Base-by-base conservation (phyloP, 2,797 vertebrate genomes). In the Gallirallus australis region DNA sequence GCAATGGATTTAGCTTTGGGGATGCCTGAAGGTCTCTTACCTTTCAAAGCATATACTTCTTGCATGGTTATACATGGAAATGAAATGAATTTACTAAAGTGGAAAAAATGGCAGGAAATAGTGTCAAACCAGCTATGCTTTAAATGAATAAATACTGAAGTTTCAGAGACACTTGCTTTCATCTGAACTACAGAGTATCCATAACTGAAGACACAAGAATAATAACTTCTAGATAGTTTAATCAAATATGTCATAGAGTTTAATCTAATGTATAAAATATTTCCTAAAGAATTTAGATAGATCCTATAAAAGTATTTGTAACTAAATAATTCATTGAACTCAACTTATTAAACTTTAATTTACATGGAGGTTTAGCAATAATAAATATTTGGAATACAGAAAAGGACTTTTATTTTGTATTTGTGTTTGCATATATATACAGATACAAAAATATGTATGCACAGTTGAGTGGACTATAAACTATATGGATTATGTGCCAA, bases 81-180 rank as follows among this genome's bases (percentile, higher is more conserved):
- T 70, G 3, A 72, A 96, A 68, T 63, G 0, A 76, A 92, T 88
- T 85, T 91, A 75, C 40, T 90, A 64, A 93, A 84, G 82, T 86
- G 48, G 61, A 91, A 94, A 82, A 90, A 93, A 63, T 17, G 27
- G 12, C 39, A 92, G 30, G 47, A 80, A 91, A 78, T 48, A 78
- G 18, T 96, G 89, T 93, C 89, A 96, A 89, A 88, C 4, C 9
- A 83, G 4, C 5, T 96, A 94, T 88, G 37, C 25, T 93, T 87
- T 84, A 96, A 86, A 69, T 61, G 24, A 37, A 19, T 48, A 75
- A 84, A 79, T 31, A n/a, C 21, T 60, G 31, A 57, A 42, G 27
- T 48, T 92, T 45, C 77, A 94, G 42, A 86, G 18, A 56, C 35
- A 73, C 19, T 85, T 53, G 4, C 25, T 92, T 84, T 80, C 14